A percentile compares a stretch with the other conserved stretches of the same genome.
Evolutionary conservation across 2,888 invertebrate species (phyloP).

Genomic region (Phyllotreta cruciferae): DNA sequence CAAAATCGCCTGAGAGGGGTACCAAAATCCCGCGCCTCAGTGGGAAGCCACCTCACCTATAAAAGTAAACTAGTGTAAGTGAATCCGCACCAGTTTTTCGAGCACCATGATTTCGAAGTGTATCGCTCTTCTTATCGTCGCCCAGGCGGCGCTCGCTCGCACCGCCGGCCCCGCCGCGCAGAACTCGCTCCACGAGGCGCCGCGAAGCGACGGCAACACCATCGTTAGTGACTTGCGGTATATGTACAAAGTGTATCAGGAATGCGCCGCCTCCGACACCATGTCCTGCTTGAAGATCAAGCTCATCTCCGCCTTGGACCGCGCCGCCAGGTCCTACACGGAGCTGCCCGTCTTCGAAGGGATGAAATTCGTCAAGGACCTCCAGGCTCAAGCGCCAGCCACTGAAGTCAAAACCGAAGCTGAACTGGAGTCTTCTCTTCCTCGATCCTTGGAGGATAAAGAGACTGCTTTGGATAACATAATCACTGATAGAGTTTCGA

Average conservation of each 20-base stretch:
- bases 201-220: slow-evolving; percentile 54
- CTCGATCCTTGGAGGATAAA: slow-evolving; percentile 75
- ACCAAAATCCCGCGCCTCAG: slow-evolving; percentile 26
- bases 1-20: slow-evolving; percentile 26
- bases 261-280: slow-evolving; percentile 74
- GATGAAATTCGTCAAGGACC: slow-evolving; percentile 76
- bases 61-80: slow-evolving; percentile 58
- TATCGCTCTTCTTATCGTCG: slow-evolving; percentile 65
- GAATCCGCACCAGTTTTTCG: slow-evolving; percentile 57
- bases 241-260: slow-evolving; percentile 81
- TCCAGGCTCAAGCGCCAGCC: slow-evolving; percentile 59
- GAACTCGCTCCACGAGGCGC: slow-evolving; percentile 57
- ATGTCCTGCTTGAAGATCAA: slow-evolving; percentile 81
- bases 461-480: slow-evolving; percentile 76
- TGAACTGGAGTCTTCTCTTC: slow-evolving; percentile 75
- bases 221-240: slow-evolving; percentile 73
- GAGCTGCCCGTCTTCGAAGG: slow-evolving; percentile 76
- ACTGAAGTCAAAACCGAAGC: slow-evolving; percentile 63
- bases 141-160: slow-evolving; percentile 64
- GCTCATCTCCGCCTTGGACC: slow-evolving; percentile 77
- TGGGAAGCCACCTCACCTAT: slow-evolving; percentile 45
- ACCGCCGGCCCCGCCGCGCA: slow-evolving; percentile 61
- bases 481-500: slow-evolving; percentile 76
- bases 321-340: slow-evolving; percentile 68
- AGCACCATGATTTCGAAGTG: slow-evolving; percentile 66